Base-by-base conservation (phyloP, 2,113 vertebrate species). In the Pantherophis guttatus region DNA sequence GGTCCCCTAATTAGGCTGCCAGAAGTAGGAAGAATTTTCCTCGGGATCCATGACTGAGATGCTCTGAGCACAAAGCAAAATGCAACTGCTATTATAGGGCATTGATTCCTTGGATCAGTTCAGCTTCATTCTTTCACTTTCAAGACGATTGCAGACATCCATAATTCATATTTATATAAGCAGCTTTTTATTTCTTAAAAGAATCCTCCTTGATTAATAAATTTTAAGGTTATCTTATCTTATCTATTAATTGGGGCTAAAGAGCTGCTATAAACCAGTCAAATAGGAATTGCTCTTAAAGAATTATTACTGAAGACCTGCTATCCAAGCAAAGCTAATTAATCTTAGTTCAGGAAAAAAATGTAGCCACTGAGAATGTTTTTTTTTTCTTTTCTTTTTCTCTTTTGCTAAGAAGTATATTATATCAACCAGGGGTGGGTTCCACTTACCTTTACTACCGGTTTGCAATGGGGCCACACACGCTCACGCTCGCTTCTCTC, bases 181-280 rank as follows among this genome's bases (percentile, higher is more conserved):
- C 95, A 96, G 95, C 94, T 86, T 93, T 97, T 97, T 96, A 97
- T 96, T 94, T 55, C 26, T 13, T 70, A 33, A 70, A 48, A 29
- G 93, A 97, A 90, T 92, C 75, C 95, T 94, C 97, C 96, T 97
- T 9, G 39, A 97, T 96, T 97, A 96, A 97, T 98, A 97, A 97
- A 97, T 97, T 96, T 97, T 96, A 97, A 97, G 97, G 97, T 98
- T 98, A 97, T 97, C 96, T 98, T 96, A 91, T 94, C 96, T 98
- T 96, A 92, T 94, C 96, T 96, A 92, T 96, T 98, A 98, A 98
- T 98, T 97, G 97, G 98, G 97, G 98, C 97, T 97, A 98, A 97
- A 97, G 92, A 97, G 96, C 89, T 93, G 94, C 95, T 96, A 93
- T 97, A 97, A 98, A 98, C 97, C 98, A 97, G 97, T 97, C 97